Percentiles rank a stretch among this genome's conserved stretches.
phyloP scores from a whole-genome alignment of 2,113 vertebrate species.

The Dolichotis patagonum region DNA sequence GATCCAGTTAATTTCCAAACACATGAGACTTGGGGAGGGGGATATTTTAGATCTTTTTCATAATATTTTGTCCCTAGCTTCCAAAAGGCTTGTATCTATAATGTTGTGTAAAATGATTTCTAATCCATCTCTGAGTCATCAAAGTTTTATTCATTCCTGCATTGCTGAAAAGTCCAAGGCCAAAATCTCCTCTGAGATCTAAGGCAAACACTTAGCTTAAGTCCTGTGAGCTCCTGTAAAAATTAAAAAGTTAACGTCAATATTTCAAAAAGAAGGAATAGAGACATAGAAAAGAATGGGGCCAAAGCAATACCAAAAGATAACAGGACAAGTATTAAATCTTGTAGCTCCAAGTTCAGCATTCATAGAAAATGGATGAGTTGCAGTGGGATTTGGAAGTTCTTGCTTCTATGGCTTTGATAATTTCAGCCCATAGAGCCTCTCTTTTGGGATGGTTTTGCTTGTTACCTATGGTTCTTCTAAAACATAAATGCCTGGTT shows the following conservation, averaged over 20 bases:
- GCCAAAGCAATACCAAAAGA: background rate
- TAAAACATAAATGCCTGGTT: background rate
- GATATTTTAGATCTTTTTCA: background rate
- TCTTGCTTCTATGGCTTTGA: background rate
- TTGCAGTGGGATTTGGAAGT: background rate
- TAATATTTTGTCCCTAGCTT: background rate
- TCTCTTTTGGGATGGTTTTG: background rate
- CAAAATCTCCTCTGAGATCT: background rate
- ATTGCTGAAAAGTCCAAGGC: background rate
- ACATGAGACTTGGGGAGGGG: background rate
- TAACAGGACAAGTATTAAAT: background rate
- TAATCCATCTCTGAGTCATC: background rate
- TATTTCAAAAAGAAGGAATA: background rate
- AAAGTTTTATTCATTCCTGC: background rate
- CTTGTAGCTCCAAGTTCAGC: background rate
- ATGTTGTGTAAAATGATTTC: background rate
- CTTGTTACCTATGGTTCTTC: background rate
- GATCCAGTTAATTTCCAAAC: background rate
- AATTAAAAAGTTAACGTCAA: background rate
- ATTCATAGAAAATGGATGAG: background rate
- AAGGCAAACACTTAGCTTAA: background rate
- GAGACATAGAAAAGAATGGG: background rate
- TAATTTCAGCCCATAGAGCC: background rate
- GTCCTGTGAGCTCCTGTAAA: background rate
- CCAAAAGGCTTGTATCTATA: background rate